A percentile compares a stretch with the other conserved stretches of the same genome.
These are phyloP conservation scores for Drosophila paranaensis DNA, from an alignment of 2,888 invertebrate genomes.

Conservation along the genomic window DNA sequence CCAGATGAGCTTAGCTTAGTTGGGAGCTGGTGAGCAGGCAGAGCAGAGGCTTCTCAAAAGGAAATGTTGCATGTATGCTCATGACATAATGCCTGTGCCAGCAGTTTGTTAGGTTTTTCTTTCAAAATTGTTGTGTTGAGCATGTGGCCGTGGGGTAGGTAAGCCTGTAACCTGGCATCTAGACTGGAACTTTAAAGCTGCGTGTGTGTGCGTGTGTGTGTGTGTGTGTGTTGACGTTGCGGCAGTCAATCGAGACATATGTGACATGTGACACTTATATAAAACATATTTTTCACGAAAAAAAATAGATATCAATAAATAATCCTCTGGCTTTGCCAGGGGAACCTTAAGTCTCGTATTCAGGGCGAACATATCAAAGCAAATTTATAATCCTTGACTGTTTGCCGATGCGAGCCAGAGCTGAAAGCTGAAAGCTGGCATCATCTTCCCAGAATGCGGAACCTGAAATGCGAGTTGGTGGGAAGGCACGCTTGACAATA, in stretches of 20 bases:
- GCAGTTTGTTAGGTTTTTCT: neutral
- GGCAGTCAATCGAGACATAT: constrained; percentile 27
- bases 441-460: constrained; percentile 1
- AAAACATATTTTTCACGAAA: neutral
- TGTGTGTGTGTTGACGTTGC: constrained; percentile 16
- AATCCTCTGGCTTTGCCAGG: neutral
- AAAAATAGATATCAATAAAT: constrained; percentile 9
- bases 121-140: neutral
- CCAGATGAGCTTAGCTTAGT: constrained; percentile 10
- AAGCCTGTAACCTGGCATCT: neutral
- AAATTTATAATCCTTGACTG: constrained; percentile 1
- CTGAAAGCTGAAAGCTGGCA: neutral
- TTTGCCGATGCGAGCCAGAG: neutral
- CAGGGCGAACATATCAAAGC: constrained; percentile 9
- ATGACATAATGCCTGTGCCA: neutral
- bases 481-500: neutral
- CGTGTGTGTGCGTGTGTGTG: constrained; percentile 4
- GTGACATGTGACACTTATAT: neutral
- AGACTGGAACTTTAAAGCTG: neutral
- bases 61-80: constrained; percentile 2
- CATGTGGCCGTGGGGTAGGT: neutral
- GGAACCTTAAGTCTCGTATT: constrained; percentile 7
- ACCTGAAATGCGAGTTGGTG: neutral
- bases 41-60: neutral
- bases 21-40: neutral